phyloP scores from a whole-genome alignment of 2,113 vertebrate species.

The Chrysochloris asiatica region DNA sequence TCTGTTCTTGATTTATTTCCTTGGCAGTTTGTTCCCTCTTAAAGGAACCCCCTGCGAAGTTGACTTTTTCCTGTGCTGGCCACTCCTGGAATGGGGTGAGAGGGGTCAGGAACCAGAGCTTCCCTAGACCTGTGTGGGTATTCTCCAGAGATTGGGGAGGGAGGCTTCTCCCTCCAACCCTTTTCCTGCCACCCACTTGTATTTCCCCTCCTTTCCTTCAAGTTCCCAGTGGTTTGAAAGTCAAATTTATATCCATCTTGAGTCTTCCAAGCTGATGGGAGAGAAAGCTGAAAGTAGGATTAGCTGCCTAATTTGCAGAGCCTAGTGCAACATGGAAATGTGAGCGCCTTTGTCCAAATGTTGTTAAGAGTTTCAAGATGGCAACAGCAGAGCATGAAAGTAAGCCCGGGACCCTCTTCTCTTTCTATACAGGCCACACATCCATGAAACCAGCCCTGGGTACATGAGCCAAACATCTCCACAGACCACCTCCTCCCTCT shows the following conservation, averaged over 20 bases:
- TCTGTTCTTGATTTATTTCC: background rate
- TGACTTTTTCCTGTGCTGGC: slow-evolving; percentile 72
- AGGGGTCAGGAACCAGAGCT: slow-evolving; percentile 76
- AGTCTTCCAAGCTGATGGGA: background rate
- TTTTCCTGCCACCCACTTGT: slow-evolving; percentile 76
- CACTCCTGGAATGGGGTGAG: slow-evolving; percentile 60
- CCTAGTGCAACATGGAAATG: background rate
- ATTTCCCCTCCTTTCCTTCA: slow-evolving; percentile 74
- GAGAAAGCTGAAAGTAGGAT: background rate
- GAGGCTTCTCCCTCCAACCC: slow-evolving; percentile 57
- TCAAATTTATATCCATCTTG: slow-evolving; percentile 47
- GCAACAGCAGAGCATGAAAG: background rate
- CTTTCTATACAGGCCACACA: fast-evolving
- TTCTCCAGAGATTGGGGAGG: slow-evolving; percentile 62
- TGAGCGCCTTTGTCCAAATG: background rate
- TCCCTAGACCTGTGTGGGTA: slow-evolving; percentile 62
- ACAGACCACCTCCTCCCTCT: background rate
- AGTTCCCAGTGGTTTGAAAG: slow-evolving; percentile 53
- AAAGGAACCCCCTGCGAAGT: slow-evolving; percentile 75
- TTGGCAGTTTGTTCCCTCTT: background rate
- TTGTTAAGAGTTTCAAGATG: background rate
- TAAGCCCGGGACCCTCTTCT: too few species aligned
- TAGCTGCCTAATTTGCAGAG: background rate
- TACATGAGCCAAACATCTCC: fast-evolving
- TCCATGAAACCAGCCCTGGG: background rate